A percentile compares a stretch with the other conserved stretches of the same genome.
Evolutionary conservation across 1,140 invertebrate genomes (phyloP).

Genomic region (Drosophila takahashii): DNA sequence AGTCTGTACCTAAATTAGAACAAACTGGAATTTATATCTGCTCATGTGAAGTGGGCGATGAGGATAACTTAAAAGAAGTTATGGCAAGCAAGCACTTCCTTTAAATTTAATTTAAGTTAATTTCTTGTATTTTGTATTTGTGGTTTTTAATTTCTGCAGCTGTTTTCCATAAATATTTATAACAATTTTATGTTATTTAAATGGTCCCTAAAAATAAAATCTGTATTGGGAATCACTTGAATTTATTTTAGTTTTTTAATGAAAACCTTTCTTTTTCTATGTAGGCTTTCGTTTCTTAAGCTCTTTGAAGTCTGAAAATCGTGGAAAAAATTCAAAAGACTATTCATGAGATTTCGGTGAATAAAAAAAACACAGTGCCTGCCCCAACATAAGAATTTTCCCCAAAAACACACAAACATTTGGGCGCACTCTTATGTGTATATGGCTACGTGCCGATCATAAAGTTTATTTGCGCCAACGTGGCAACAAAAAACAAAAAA

Average conservation of each 20-base stretch:
- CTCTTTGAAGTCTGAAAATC: not conserved
- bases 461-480: slow-evolving; percentile 74
- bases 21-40: slow-evolving; percentile 8
- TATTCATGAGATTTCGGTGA: not conserved
- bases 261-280: not conserved
- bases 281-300: not conserved
- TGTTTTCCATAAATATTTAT: too few relatives aligned
- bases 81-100: not conserved
- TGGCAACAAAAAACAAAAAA: slow-evolving; percentile 15
- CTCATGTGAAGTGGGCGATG: not conserved
- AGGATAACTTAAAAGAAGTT: not conserved
- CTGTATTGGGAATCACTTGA: too few relatives aligned
- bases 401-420: slow-evolving; percentile 10
- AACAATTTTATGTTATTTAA: too few relatives aligned
- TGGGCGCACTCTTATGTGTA: slow-evolving; percentile 5
- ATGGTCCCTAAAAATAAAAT: too few relatives aligned
- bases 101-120: not conserved
- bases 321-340: slow-evolving; percentile 18
- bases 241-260: too few relatives aligned
- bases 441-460: slow-evolving; percentile 71
- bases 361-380: slow-evolving; percentile 16
- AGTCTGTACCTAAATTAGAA: slow-evolving; percentile 37
- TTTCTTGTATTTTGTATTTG: too few relatives aligned
- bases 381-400: slow-evolving; percentile 10
- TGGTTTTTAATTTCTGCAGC: too few relatives aligned